Percentiles rank a stretch among this genome's conserved stretches.
phyloP scores from a whole-genome alignment of 2,797 vertebrate genomes.

The Nannoperca obscura region DNA sequence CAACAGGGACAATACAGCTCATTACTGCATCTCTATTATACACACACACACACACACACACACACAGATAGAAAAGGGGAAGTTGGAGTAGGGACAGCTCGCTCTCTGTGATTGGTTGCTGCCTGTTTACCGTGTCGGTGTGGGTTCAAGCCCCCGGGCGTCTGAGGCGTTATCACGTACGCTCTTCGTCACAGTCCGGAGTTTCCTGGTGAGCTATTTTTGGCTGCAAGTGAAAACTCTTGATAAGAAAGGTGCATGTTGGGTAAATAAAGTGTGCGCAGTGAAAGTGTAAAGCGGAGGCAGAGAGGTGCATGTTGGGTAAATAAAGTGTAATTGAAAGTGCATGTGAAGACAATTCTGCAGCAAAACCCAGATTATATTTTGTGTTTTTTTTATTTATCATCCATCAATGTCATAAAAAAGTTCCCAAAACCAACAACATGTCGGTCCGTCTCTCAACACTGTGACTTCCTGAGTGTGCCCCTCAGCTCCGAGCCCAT shows the following conservation, averaged over 20 bases:
- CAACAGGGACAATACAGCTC: slow-evolving; percentile 32
- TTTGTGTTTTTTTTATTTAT: background rate
- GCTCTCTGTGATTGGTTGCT: slow-evolving; percentile 20
- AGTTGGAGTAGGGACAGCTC: slow-evolving; percentile 4
- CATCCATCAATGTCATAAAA: background rate
- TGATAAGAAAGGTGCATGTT: background rate
- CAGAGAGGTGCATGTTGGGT: background rate
- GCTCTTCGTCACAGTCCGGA: slow-evolving; percentile 3
- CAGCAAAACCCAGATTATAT: background rate
- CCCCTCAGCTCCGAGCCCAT: too few relatives aligned
- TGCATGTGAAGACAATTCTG: background rate
- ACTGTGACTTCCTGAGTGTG: too few relatives aligned
- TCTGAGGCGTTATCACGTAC: slow-evolving; percentile 25
- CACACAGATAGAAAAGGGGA: background rate
- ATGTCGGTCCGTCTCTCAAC: too few relatives aligned
- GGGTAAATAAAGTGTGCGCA: background rate
- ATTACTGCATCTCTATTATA: slow-evolving; percentile 9
- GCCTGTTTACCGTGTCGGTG: background rate
- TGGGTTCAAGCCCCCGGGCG: background rate
- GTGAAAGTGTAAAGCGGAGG: background rate
- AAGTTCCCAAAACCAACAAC: background rate
- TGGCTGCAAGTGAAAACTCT: slow-evolving; percentile 2
- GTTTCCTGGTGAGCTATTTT: slow-evolving; percentile 18
- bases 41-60: background rate
- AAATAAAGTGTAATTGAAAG: too few relatives aligned